Conservation (phyloP, 2,113 vertebrate species). For the Rhipidura dahli region DNA sequence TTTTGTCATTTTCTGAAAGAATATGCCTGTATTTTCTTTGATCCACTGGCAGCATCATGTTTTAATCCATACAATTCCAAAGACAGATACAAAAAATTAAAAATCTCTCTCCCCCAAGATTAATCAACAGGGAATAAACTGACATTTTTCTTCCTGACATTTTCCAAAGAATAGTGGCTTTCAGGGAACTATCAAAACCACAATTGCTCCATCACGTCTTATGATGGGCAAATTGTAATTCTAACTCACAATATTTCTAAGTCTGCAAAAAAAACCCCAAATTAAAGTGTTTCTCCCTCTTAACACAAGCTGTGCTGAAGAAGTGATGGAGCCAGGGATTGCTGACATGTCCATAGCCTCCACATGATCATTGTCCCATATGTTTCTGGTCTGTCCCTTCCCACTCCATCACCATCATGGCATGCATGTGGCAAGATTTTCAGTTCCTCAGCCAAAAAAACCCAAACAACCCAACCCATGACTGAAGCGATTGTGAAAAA, state of each 20-base stretch:
- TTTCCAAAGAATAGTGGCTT: background rate
- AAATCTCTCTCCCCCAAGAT: background rate
- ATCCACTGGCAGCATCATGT: background rate
- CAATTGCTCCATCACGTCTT: background rate
- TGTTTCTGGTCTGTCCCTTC: background rate
- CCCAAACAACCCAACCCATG: background rate
- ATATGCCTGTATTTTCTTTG: background rate
- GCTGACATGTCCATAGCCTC: background rate
- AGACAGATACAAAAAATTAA: background rate
- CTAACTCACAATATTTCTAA: background rate
- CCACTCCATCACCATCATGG: background rate
- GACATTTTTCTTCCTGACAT: background rate
- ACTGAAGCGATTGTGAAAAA: background rate
- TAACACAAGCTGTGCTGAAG: background rate
- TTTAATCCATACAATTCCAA: background rate
- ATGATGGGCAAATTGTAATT: background rate
- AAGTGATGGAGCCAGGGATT: background rate
- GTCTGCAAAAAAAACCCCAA: background rate
- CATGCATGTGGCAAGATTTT: background rate
- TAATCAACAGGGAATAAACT: background rate
- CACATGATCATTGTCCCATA: background rate
- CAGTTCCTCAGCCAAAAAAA: rapidly evolving
- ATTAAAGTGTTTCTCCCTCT: background rate
- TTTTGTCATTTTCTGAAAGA: background rate
- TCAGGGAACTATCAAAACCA: background rate